Evolutionary conservation across 2,797 vertebrate genomes (phyloP).

Genomic region (Trichosurus vulpecula): DNA sequence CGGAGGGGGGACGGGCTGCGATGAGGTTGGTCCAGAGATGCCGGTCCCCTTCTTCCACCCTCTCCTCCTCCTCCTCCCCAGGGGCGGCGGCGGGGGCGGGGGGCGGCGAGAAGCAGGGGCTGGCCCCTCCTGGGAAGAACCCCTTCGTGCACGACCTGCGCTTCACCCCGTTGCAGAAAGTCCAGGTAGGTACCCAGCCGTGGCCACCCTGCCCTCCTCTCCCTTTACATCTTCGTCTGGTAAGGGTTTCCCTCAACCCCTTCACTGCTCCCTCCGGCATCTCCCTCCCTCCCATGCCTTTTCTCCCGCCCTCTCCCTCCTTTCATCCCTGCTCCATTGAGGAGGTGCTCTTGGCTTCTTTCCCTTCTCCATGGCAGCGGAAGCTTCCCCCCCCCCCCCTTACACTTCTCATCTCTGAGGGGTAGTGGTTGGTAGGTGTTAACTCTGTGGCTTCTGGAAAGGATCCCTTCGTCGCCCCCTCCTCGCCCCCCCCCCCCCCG

Average conservation of each 20-base stretch:
- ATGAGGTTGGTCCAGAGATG: constrained; percentile 90
- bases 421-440: neutral
- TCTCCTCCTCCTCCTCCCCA: constrained; percentile 10
- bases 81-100: constrained; percentile 81
- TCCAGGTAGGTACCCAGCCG: constrained; percentile 88
- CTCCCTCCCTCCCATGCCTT: neutral
- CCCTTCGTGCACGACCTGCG: constrained; percentile 96
- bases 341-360: neutral
- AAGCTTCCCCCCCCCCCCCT: neutral
- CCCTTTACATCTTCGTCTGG: neutral
- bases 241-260: neutral
- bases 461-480: neutral
- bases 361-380: neutral
- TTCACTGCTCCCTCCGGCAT: neutral
- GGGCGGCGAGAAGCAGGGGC: constrained; percentile 88
- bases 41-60: constrained; percentile 46
- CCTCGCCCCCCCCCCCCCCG: no score
- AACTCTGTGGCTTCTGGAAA: neutral
- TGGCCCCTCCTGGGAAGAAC: constrained; percentile 91
- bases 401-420: neutral
- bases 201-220: neutral
- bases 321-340: neutral
- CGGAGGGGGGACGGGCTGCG: constrained; percentile 39
- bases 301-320: neutral
- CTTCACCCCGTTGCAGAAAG: constrained; percentile 90